Evolutionary conservation across 2,113 vertebrate genomes (phyloP).

Genomic region (Anser cygnoides): DNA sequence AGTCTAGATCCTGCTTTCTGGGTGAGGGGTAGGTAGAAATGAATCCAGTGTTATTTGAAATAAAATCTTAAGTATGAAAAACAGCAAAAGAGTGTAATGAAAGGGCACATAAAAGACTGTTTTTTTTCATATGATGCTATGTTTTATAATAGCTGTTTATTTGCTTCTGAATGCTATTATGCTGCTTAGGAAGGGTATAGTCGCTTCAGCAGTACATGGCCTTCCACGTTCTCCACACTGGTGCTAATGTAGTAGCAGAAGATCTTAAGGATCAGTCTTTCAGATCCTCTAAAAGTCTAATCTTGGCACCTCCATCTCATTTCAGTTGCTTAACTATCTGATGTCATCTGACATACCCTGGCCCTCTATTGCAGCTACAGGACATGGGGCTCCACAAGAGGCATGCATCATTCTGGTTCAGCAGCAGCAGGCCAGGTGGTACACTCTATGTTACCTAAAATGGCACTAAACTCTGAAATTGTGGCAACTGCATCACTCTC

Average conservation of each 20-base stretch:
- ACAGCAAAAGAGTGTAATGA: background rate
- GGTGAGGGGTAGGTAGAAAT: background rate
- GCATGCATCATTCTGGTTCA: background rate
- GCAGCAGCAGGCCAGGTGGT: background rate
- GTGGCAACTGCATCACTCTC: background rate
- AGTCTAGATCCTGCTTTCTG: background rate
- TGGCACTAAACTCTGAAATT: background rate
- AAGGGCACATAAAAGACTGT: background rate
- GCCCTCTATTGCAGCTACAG: background rate
- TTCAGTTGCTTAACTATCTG: background rate
- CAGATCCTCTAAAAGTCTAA: background rate
- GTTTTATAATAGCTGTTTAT: background rate
- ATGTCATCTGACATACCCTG: background rate
- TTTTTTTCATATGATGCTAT: background rate
- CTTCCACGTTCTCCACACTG: background rate
- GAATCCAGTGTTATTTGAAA: background rate
- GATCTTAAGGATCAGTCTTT: background rate
- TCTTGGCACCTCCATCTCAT: background rate
- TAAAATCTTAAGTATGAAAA: background rate
- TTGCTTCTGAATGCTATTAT: background rate
- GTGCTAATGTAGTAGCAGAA: background rate
- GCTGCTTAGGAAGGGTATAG: background rate
- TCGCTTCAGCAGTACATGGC: background rate
- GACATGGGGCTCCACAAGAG: background rate
- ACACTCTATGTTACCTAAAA: background rate